Evolutionary conservation across 2,888 invertebrate species (phyloP).

Genomic region (Endomychus coccineus): DNA sequence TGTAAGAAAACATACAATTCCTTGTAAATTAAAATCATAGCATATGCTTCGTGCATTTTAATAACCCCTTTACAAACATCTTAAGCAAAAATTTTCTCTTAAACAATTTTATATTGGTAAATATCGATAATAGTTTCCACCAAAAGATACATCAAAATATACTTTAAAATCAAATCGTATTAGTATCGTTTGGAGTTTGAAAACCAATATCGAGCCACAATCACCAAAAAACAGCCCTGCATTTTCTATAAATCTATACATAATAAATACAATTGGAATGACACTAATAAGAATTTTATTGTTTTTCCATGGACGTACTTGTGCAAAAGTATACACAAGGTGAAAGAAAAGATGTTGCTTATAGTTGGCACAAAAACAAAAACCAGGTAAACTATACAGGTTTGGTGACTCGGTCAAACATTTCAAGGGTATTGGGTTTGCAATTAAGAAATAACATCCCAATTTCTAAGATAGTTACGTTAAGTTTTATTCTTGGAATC

Average conservation of each 20-base stretch:
- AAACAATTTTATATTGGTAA: conserved; percentile 27
- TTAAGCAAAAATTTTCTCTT: conserved; percentile 28
- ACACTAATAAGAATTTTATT: conserved; percentile 39
- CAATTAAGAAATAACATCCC: no score
- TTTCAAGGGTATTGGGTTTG: no score
- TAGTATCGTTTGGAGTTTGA: no score
- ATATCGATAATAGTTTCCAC: conserved; percentile 7
- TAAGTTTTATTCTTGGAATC: no score
- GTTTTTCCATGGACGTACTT: conserved; percentile 35
- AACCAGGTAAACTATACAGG: conserved; percentile 17
- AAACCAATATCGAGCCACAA: conserved; percentile 17
- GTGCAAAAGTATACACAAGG: conserved; percentile 11
- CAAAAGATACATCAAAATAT: conserved; percentile 1
- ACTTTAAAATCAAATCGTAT: not conserved
- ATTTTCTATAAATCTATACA: conserved; percentile 31
- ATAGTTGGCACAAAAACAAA: conserved; percentile 35
- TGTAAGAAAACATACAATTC: not conserved
- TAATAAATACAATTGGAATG: conserved; percentile 41
- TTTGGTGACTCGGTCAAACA: no score
- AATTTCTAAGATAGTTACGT: no score
- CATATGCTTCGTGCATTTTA: conserved; percentile 27
- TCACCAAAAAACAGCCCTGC: conserved; percentile 33
- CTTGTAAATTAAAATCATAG: not conserved
- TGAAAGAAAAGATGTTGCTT: conserved; percentile 5
- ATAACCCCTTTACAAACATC: conserved; percentile 33